A percentile compares a stretch with the other conserved stretches of the same genome.
Evolutionary conservation across 2,797 vertebrate species (phyloP).

Genomic region (Heteromormyrus szaboi): DNA sequence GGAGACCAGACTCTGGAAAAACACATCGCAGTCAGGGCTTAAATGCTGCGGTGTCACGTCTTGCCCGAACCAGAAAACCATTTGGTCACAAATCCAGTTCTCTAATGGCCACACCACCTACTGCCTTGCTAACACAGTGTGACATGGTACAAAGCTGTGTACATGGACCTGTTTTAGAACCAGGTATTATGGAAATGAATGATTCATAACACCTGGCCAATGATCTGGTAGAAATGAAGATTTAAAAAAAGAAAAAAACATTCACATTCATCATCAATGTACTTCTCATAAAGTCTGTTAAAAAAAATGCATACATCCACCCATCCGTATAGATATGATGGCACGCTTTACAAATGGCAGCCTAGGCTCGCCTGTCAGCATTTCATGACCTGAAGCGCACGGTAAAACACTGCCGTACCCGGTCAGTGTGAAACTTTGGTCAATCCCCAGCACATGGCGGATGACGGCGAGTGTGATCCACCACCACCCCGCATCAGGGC

Average conservation of each 20-base stretch:
- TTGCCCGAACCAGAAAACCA: background rate
- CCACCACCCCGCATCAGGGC: constrained; percentile 17
- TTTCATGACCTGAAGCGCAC: background rate
- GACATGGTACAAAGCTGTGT: background rate
- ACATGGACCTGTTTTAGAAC: background rate
- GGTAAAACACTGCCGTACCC: constrained; percentile 9
- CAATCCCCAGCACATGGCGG: constrained; percentile 23
- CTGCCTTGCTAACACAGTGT: background rate
- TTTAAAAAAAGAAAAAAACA: background rate
- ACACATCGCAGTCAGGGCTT: background rate
- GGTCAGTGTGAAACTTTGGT: constrained; percentile 41
- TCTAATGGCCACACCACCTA: background rate
- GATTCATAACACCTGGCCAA: background rate
- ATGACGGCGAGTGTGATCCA: constrained; percentile 6
- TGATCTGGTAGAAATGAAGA: background rate
- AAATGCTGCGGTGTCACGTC: background rate
- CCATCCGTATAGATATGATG: constrained; percentile 1
- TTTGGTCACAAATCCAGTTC: constrained; percentile 12
- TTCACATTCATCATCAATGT: background rate
- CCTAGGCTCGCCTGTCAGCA: background rate
- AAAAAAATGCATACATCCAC: background rate
- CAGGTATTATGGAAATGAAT: background rate
- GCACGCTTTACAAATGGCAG: background rate
- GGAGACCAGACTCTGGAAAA: background rate
- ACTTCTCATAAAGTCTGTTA: background rate